phyloP scores from a whole-genome alignment of 2,797 vertebrate species.

The Trematomus bernacchii region DNA sequence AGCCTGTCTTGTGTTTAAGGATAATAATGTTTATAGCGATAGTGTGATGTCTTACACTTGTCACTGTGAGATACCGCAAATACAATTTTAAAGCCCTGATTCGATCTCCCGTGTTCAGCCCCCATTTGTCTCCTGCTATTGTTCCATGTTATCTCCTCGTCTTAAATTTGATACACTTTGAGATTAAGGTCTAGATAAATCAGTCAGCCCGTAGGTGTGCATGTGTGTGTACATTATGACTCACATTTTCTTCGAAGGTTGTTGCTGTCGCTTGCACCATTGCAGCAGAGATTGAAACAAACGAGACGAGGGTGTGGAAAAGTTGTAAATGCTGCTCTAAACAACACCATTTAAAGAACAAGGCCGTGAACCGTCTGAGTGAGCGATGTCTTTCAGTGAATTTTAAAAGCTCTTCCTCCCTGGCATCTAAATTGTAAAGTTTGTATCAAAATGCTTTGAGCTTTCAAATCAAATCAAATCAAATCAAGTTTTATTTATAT shows the following conservation, averaged over 20 bases:
- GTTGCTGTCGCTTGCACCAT: constrained; percentile 38
- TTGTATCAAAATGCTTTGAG: no score
- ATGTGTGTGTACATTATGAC: background rate
- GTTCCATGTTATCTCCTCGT: constrained; percentile 6
- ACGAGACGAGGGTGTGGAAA: background rate
- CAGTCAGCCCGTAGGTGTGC: constrained; percentile 8
- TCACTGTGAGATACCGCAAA: constrained; percentile 5
- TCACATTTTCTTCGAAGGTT: constrained; percentile 40
- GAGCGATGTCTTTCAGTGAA: background rate
- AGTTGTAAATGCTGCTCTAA: background rate
- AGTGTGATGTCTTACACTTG: constrained; percentile 25
- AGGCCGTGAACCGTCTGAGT: background rate
- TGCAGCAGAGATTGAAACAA: constrained; percentile 35
- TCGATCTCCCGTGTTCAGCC: constrained; percentile 5
- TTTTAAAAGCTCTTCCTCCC: background rate
- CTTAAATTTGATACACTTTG: constrained; percentile 17
- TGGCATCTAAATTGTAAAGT: background rate
- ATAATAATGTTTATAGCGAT: constrained; percentile 1
- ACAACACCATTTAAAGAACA: background rate
- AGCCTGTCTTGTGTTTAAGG: constrained; percentile 13
- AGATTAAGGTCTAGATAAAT: constrained; percentile 27
- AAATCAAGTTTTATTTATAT: no score
- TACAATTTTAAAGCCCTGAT: constrained; percentile 20
- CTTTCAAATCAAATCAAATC: no score
- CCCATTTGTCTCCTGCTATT: background rate